phyloP scores from a whole-genome alignment of 2,113 vertebrate genomes.

The Haemorhous mexicanus region DNA sequence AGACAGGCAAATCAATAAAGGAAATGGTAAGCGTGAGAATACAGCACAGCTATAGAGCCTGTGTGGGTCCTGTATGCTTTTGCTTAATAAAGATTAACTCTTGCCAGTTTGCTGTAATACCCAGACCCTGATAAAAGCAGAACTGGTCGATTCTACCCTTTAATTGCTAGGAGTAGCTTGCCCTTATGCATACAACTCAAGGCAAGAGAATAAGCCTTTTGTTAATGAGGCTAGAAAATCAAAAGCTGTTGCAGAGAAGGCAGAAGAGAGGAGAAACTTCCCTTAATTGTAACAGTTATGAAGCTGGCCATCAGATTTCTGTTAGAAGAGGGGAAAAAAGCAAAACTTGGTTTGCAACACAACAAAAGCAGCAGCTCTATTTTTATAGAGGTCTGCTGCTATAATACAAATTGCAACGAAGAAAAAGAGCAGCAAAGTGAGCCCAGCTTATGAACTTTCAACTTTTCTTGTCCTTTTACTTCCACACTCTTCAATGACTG shows the following conservation, averaged over 20 bases:
- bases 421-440: neutral
- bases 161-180: neutral
- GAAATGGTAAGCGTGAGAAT: conserved; percentile 62
- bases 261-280: neutral
- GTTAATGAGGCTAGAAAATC: neutral
- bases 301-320: neutral
- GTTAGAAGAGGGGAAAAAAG: neutral
- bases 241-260: neutral
- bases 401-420: neutral
- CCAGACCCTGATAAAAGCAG: neutral
- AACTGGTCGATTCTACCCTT: neutral
- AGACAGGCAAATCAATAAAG: conserved; percentile 77
- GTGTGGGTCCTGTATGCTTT: neutral
- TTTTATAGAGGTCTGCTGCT: neutral
- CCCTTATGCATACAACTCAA: neutral
- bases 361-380: neutral
- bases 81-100: conserved; percentile 72
- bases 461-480: neutral
- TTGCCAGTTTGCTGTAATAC: neutral
- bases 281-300: neutral
- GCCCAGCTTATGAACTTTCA: neutral
- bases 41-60: neutral
- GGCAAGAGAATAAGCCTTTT: neutral
- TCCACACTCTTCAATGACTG: neutral
- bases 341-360: neutral